phyloP scores from a whole-genome alignment of 2,888 invertebrate genomes.

The Latheticus oryzae region DNA sequence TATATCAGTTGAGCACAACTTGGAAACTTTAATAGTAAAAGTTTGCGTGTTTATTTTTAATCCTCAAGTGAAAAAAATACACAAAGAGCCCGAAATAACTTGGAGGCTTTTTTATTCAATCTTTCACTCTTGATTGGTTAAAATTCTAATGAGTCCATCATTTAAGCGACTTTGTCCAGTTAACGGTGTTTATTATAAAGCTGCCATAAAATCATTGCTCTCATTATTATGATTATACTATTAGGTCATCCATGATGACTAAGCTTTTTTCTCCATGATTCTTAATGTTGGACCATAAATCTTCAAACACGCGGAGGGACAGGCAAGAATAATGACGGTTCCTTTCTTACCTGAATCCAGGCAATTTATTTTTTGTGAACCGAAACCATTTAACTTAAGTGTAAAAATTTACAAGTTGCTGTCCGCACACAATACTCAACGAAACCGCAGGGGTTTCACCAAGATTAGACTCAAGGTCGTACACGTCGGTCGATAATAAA shows the following conservation, averaged over 20 bases:
- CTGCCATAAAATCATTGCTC: conserved; percentile 26
- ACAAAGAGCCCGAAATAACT: conserved; percentile 18
- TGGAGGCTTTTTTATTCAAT: conserved; percentile 11
- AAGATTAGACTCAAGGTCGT: conserved; percentile 25
- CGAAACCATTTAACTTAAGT: conserved; percentile 28
- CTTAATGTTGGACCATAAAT: conserved; percentile 29
- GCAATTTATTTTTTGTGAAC: conserved; percentile 38
- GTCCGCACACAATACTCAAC: conserved; percentile 15
- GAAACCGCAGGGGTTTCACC: conserved; percentile 36
- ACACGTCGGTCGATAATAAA: conserved; percentile 11
- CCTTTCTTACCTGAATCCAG: conserved; percentile 32
- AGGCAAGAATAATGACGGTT: conserved; percentile 27
- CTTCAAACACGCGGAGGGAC: conserved; percentile 26
- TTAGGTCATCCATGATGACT: conserved; percentile 26
- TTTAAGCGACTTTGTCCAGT: conserved; percentile 15
- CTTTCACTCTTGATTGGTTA: not conserved
- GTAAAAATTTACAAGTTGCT: conserved; percentile 37
- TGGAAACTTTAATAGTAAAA: conserved; percentile 37
- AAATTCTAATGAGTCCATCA: conserved; percentile 7
- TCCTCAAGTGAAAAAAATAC: conserved; percentile 10
- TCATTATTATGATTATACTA: conserved; percentile 14
- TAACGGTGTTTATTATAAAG: conserved; percentile 23
- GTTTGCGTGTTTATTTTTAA: conserved; percentile 29
- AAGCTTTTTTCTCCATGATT: conserved; percentile 17
- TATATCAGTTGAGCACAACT: conserved; percentile 26